A percentile compares a stretch with the other conserved stretches of the same genome.
Evolutionary conservation across 2,888 invertebrate genomes (phyloP).

Genomic region (Ichneumon xanthorius): DNA sequence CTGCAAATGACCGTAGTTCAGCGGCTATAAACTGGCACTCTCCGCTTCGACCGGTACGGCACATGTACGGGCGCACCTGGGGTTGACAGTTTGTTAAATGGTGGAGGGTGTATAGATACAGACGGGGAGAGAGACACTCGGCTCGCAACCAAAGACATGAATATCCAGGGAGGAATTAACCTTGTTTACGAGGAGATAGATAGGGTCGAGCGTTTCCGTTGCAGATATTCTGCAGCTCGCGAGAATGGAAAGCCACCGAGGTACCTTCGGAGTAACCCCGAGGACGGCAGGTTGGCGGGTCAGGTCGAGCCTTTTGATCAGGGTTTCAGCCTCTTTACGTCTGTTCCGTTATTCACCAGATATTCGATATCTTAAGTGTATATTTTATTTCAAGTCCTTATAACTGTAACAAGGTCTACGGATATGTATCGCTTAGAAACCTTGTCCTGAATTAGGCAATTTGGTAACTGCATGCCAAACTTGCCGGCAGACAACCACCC

Average conservation of each 20-base stretch:
- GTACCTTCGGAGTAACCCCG: conserved; percentile 6
- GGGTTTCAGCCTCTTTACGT: not conserved
- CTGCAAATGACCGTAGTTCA: conserved; percentile 58
- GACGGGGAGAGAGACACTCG: conserved; percentile 25
- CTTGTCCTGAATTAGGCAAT: not conserved
- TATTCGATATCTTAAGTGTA: not conserved
- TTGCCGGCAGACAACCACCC: not conserved
- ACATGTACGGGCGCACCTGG: conserved; percentile 53
- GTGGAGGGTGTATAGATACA: conserved; percentile 57
- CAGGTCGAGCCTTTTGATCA: conserved; percentile 4
- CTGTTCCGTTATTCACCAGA: not conserved
- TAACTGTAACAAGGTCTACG: not conserved
- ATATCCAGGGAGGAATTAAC: conserved; percentile 70
- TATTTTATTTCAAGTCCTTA: not conserved
- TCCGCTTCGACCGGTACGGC: conserved; percentile 22
- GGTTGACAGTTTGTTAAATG: conserved; percentile 65
- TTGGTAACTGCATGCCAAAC: not conserved
- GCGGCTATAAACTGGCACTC: conserved; percentile 45
- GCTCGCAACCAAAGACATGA: conserved; percentile 61
- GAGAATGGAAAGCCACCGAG: conserved; percentile 30
- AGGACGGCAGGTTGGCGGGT: conserved; percentile 24
- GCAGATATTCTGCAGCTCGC: conserved; percentile 60
- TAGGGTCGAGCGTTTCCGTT: conserved; percentile 71
- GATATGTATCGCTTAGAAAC: not conserved
- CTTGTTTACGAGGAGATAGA: conserved; percentile 69